Conservation (phyloP, 2,113 vertebrate species). For the Otus sunia region DNA sequence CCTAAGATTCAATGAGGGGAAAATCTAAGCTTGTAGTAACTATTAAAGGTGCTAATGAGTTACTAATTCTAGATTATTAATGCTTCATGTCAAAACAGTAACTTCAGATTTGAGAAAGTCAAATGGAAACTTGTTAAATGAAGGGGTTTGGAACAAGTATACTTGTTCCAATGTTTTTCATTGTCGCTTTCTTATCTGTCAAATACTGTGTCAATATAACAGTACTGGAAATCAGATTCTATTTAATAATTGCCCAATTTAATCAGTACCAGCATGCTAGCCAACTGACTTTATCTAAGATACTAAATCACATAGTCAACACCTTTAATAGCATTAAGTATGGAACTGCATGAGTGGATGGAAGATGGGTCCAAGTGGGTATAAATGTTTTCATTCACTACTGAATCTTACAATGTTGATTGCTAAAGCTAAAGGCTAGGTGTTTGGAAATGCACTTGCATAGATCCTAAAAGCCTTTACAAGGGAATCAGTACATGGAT, state of each 20-base stretch:
- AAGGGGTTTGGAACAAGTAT: not conserved
- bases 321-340: not conserved
- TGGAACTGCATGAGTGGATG: not conserved
- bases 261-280: constrained; percentile 33
- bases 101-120: not conserved
- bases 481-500: not conserved
- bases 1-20: not conserved
- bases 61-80: not conserved
- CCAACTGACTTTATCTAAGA: constrained; percentile 18
- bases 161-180: not conserved
- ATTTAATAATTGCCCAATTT: constrained; percentile 62
- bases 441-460: not conserved
- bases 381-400: not conserved
- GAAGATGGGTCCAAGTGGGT: not conserved
- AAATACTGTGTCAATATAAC: constrained; percentile 51
- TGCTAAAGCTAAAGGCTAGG: not conserved
- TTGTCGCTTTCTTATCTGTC: not conserved
- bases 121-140: not conserved
- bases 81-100: not conserved
- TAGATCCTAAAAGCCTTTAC: not conserved
- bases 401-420: not conserved
- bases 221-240: constrained; percentile 57
- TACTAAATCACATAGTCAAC: not conserved
- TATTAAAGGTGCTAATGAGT: not conserved
- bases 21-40: not conserved